Evolutionary conservation across 2,797 vertebrate genomes (phyloP), one percentile per base, ranked within the genome.

Genomic region (Silurus aristotelis): DNA sequence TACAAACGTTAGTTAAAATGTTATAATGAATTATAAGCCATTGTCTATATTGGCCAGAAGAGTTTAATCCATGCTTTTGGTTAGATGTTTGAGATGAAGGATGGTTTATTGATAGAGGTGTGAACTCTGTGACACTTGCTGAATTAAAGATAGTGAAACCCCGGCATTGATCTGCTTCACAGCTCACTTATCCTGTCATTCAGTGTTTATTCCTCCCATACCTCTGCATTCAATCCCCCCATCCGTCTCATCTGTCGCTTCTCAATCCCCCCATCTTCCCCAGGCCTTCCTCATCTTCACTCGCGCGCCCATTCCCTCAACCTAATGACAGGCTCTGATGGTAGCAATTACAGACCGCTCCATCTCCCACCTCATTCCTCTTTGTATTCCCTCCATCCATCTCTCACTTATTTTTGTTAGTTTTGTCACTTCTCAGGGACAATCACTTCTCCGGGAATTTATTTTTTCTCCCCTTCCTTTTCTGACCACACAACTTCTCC

Each of bases 121-220:
- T 76, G 25, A 88, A 63, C 83, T 87, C 58, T 71, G 78, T 83
- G 88, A 89, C 89, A 84, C 87, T 80, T 52, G 68, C 83, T 78
- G 89, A 86, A 89, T 90, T 87, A 91, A 86, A 75, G 79, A 84
- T 43, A 78, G 85, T 70, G 88, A 85, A 90, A 85, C 82, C 58
- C 80, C 80, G n/a, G 60, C 87, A 91, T 90, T 79, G 88, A 91
- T 91, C 89, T 87, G 89, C 83, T 88, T 86, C 88, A 89, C 79
- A 84, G 86, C 86, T 89, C 89, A 87, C 90, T 89, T 89, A 86
- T 83, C 88, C 86, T 86, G 88, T 89, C 88, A 87, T 85, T 91
- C 86, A 90, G 48, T 86, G 86, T 80, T 71, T 88, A 86, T 86
- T 84, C 76, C 31, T 82, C 82, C 85, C 85, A 76, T 76, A 84